phyloP scores from a whole-genome alignment of 2,113 vertebrate genomes.

The Boleophthalmus pectinirostris region DNA sequence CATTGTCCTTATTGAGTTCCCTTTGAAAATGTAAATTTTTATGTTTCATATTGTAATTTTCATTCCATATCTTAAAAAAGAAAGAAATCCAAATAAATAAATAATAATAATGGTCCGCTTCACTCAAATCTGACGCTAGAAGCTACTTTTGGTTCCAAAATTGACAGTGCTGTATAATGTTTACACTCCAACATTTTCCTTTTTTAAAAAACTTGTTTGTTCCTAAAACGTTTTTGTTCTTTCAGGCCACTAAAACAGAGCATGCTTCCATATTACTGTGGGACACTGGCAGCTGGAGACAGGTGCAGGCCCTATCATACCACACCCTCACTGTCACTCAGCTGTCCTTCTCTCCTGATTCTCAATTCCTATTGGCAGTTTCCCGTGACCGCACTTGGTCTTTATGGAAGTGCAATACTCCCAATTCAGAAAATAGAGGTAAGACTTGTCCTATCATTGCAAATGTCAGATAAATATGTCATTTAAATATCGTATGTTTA shows the following conservation, averaged over 20 bases:
- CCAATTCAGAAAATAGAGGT: slow-evolving; percentile 58
- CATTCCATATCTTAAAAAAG: too few species aligned
- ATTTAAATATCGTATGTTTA: neutral
- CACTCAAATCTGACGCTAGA: neutral
- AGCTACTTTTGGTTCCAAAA: neutral
- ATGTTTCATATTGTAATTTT: neutral
- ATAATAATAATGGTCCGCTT: neutral
- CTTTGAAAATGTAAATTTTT: too few species aligned
- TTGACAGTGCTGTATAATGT: neutral
- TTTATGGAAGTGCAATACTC: slow-evolving; percentile 81
- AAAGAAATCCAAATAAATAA: too few species aligned
- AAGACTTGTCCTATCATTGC: slow-evolving; percentile 6
- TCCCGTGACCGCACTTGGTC: slow-evolving; percentile 97
- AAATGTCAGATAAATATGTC: neutral
- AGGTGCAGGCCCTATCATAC: slow-evolving; percentile 85
- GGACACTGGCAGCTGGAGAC: slow-evolving; percentile 88
- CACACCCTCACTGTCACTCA: slow-evolving; percentile 96
- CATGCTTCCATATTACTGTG: slow-evolving; percentile 93
- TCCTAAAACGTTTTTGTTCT: neutral
- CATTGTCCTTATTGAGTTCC: neutral
- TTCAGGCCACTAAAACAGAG: slow-evolving; percentile 91
- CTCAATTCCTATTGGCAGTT: slow-evolving; percentile 86
- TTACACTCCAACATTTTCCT: neutral
- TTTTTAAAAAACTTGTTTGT: neutral
- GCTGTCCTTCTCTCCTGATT: slow-evolving; percentile 92